Evolutionary conservation across 2,113 vertebrate genomes (phyloP), one percentile per base, ranked within the genome.

Genomic region (Pedionomus torquatus): DNA sequence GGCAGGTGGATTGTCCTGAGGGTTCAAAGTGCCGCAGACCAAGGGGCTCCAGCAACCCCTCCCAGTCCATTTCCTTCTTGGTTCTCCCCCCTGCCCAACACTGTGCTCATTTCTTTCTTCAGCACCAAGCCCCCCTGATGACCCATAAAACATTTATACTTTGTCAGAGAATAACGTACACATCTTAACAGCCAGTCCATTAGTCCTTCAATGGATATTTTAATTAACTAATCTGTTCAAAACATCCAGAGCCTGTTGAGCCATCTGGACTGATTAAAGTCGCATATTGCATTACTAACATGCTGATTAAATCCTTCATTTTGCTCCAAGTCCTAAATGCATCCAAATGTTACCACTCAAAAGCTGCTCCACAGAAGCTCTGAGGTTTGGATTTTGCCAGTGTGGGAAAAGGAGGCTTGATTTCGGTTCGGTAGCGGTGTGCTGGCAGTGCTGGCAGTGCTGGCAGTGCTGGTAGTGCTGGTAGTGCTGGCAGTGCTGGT

Each of bases 201-300:
- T 68, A 72, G 61, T n/a, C 61, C 46, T 72, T 71, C 39, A 9
- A 2, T 49, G 57, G 76, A 43, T 61, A 48, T 90, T 94, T 96
- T 92, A 81, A 96, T 97, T 91, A 91, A 68, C 72, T 74, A 49
- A 92, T 92, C 89, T 89, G 28, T 63, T 95, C 24, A 13, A 83
- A 90, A 75, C 74, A 25, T 46, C 41, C 48, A 74, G 60, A 87
- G 85, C 72, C 58, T 7, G 0, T 52, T 33, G 55, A 82, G 77
- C 87, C 96, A 93, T 79, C 88, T 92, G 96, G 83, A 25, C 3
- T 3, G 58, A 75, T 83, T 35, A 18, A 60, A 85, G 92, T n/a
- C 15, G 5, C 87, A 72, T 90, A 68, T 35, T 89, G 90, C 79
- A 24, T 92, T 89, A 30, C 65, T 84, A 82, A 91, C 5, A 41